Evolutionary conservation across 2,888 invertebrate species (phyloP).

Genomic region (Hirudinaria manillensis): DNA sequence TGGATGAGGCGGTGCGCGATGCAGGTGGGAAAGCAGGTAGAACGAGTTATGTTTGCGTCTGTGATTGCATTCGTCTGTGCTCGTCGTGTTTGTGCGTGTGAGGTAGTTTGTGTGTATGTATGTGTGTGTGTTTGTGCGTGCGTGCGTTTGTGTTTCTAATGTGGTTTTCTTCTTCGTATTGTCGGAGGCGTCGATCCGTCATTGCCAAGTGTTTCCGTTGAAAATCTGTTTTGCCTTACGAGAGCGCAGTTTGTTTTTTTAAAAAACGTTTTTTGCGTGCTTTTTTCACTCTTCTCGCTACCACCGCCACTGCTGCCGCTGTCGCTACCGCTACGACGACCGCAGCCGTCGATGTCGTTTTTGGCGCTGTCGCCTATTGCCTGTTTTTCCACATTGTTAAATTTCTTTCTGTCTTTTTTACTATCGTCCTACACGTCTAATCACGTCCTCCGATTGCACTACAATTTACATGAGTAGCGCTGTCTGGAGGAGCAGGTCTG

Average conservation of each 20-base stretch:
- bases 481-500: too few species aligned
- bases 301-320: conserved; percentile 1
- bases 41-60: too few species aligned
- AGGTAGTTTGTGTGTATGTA: neutral
- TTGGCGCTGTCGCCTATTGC: too few species aligned
- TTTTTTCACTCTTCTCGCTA: neutral
- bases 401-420: too few species aligned
- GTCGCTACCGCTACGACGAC: conserved; percentile 7
- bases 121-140: neutral
- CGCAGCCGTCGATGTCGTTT: neutral
- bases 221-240: conserved; percentile 9
- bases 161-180: neutral
- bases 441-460: too few species aligned
- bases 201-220: neutral
- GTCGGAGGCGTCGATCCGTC: neutral
- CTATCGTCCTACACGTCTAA: too few species aligned
- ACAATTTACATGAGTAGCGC: too few species aligned
- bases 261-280: neutral
- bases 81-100: neutral
- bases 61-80: too few species aligned
- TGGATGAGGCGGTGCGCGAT: too few species aligned
- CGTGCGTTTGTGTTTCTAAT: neutral
- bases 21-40: too few species aligned
- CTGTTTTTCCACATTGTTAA: too few species aligned
- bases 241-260: conserved; percentile 1